phyloP scores from a whole-genome alignment of 2,797 vertebrate species.

The Amniataba percoides region DNA sequence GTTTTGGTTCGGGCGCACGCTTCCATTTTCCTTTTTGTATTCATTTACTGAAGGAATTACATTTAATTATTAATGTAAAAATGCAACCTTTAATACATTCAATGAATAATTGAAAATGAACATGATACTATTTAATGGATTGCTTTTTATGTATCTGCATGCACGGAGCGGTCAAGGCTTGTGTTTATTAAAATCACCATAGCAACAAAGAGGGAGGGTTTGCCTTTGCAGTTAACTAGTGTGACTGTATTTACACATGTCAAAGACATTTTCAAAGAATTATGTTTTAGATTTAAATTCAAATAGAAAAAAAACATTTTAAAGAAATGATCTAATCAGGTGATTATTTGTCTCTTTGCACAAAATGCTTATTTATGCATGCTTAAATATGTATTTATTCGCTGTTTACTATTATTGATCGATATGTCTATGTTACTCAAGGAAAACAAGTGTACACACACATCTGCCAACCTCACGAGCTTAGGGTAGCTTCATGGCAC shows the following conservation, averaged over 20 bases:
- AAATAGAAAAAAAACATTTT: conserved; percentile 49
- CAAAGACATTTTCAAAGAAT: neutral
- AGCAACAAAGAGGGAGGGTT: conserved; percentile 42
- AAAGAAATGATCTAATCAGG: conserved; percentile 36
- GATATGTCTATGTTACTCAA: conserved; percentile 1
- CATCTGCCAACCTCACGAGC: conserved; percentile 3
- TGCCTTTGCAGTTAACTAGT: conserved; percentile 19
- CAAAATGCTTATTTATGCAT: conserved; percentile 4
- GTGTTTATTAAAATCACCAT: conserved; percentile 68
- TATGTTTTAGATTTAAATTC: conserved; percentile 15
- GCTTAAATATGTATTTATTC: conserved; percentile 21
- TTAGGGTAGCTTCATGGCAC: conserved; percentile 1
- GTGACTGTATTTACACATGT: conserved; percentile 17
- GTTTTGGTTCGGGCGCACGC: conserved; percentile 29
- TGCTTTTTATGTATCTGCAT: conserved; percentile 65
- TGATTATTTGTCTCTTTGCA: conserved; percentile 8
- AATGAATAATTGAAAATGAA: conserved; percentile 79
- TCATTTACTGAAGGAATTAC: conserved; percentile 63
- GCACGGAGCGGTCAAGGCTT: conserved; percentile 54
- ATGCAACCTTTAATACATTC: conserved; percentile 74
- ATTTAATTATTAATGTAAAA: conserved; percentile 76
- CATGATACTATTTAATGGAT: conserved; percentile 68
- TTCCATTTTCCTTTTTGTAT: conserved; percentile 42
- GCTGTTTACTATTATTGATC: neutral
- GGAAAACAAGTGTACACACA: neutral